Conservation (phyloP, 2,113 vertebrate genomes). For the Microcebus jonahi region DNA sequence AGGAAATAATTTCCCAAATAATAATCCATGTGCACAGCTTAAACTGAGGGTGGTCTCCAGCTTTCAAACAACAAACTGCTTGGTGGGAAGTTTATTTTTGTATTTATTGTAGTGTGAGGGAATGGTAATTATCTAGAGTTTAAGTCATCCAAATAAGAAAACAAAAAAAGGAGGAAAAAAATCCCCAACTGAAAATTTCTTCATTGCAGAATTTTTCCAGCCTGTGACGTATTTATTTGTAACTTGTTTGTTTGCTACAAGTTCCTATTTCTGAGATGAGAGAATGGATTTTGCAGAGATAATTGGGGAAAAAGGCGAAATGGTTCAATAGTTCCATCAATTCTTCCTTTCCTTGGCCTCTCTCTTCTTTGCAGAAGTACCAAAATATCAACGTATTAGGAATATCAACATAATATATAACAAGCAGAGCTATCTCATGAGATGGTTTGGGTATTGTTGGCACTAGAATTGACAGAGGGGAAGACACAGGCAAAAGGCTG, state of each 20-base stretch:
- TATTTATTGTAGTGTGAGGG: slow-evolving; percentile 29
- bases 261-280: slow-evolving; percentile 10
- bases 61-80: slow-evolving; percentile 29
- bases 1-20: slow-evolving; percentile 61
- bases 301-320: neutral
- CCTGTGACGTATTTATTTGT: neutral
- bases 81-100: slow-evolving; percentile 23
- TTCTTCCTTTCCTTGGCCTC: neutral
- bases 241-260: neutral
- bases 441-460: neutral
- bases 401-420: neutral
- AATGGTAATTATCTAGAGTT: neutral
- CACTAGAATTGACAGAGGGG: neutral
- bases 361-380: neutral
- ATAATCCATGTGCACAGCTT: neutral
- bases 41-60: slow-evolving; percentile 33
- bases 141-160: slow-evolving; percentile 21
- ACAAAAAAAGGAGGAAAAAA: neutral
- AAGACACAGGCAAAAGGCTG: neutral
- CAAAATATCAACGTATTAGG: neutral
- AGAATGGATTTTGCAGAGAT: neutral
- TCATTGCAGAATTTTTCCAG: neutral
- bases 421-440: neutral
- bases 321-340: neutral
- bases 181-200: neutral